Evolutionary conservation across 1,140 invertebrate genomes (phyloP).

Genomic region (Nebria ingens): DNA sequence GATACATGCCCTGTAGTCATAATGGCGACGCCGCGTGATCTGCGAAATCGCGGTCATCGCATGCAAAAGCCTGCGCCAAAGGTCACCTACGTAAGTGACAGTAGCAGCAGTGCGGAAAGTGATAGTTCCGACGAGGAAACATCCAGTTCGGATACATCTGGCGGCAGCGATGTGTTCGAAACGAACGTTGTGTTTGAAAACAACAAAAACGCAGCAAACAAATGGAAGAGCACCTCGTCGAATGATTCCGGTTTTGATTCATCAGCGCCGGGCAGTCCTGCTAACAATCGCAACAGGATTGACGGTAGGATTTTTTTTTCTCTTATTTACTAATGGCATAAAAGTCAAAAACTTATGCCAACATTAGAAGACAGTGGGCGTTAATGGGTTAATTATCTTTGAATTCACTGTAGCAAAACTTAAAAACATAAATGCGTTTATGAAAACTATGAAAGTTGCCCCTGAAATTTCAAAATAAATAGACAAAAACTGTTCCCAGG

Average conservation of each 20-base stretch:
- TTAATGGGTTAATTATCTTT: too few relatives aligned
- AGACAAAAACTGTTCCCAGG: too few relatives aligned
- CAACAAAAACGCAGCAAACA: neutral
- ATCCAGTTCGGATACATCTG: neutral
- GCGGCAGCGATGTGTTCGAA: neutral
- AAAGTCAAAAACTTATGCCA: too few relatives aligned
- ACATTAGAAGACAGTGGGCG: too few relatives aligned
- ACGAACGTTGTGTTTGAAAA: neutral
- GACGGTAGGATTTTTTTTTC: slow-evolving; percentile 32
- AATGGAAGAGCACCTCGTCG: slow-evolving; percentile 43
- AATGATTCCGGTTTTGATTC: slow-evolving; percentile 52
- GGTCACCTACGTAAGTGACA: neutral
- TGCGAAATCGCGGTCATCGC: slow-evolving; percentile 25
- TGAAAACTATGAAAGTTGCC: too few relatives aligned
- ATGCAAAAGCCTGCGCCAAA: slow-evolving; percentile 13
- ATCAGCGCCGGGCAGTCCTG: slow-evolving; percentile 38
- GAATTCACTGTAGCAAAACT: too few relatives aligned
- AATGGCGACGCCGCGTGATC: slow-evolving; percentile 28
- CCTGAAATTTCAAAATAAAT: too few relatives aligned
- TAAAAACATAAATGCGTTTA: too few relatives aligned
- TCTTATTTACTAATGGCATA: too few relatives aligned
- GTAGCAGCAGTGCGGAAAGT: slow-evolving; percentile 15
- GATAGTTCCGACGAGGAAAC: slow-evolving; percentile 17
- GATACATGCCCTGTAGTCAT: slow-evolving; percentile 30
- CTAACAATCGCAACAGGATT: slow-evolving; percentile 32